Conservation (phyloP, 2,113 vertebrate genomes). For the Macaca mulatta region DNA sequence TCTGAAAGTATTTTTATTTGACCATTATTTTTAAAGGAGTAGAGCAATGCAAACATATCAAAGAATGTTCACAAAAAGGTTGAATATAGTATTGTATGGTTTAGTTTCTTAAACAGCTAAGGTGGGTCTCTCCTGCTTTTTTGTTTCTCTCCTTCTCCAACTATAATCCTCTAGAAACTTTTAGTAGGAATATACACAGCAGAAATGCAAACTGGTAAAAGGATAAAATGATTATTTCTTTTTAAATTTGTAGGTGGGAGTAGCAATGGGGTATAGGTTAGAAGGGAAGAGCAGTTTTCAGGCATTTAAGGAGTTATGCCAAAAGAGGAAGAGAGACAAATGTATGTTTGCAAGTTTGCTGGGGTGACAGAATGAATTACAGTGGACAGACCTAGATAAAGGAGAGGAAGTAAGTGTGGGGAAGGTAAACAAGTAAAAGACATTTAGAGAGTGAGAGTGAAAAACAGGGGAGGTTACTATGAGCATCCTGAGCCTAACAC, state of each 20-base stretch:
- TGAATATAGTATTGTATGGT: background rate
- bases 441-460: background rate
- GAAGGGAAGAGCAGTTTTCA: background rate
- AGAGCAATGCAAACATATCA: background rate
- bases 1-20: slow-evolving; percentile 63
- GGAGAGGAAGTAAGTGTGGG: background rate
- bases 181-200: background rate
- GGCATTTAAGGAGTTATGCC: background rate
- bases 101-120: background rate
- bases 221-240: background rate
- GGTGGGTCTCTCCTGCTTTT: background rate
- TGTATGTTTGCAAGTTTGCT: background rate
- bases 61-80: background rate
- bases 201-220: background rate
- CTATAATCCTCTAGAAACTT: background rate
- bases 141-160: background rate
- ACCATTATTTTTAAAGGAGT: slow-evolving; percentile 38
- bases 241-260: background rate
- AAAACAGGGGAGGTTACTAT: background rate
- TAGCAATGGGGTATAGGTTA: background rate
- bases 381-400: background rate
- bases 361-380: background rate
- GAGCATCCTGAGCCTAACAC: background rate
- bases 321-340: background rate
- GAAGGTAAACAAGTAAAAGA: background rate